A percentile compares a stretch with the other conserved stretches of the same genome.
Evolutionary conservation across 1,140 invertebrate genomes (phyloP).

Genomic region (Agrypnia vestita): DNA sequence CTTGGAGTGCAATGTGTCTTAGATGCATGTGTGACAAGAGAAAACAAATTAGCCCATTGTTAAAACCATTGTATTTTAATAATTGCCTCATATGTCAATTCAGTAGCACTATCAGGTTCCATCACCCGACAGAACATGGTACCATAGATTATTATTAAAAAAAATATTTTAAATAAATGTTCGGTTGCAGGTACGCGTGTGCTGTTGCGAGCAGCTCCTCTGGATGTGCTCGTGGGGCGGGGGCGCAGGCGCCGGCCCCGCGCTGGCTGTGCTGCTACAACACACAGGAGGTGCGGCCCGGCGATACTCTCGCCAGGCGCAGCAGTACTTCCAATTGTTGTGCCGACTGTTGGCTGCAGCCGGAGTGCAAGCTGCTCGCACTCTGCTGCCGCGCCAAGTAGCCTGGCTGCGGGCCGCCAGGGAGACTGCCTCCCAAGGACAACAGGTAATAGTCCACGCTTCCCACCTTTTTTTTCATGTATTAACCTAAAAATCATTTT

Average conservation of each 20-base stretch:
- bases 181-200: constrained; percentile 66
- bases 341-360: constrained; percentile 69
- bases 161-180: no score
- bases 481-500: no score
- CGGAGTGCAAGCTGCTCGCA: constrained; percentile 64
- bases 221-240: constrained; percentile 69
- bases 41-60: no score
- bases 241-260: constrained; percentile 61
- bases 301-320: constrained; percentile 65
- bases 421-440: constrained; percentile 44
- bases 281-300: constrained; percentile 63
- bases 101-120: no score
- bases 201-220: constrained; percentile 69
- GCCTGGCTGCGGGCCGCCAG: constrained; percentile 66
- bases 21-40: no score
- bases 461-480: background rate
- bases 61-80: no score
- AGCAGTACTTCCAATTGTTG: constrained; percentile 70
- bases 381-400: constrained; percentile 61
- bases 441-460: constrained; percentile 43
- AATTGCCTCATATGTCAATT: no score
- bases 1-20: no score
- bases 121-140: no score
- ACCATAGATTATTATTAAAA: no score
- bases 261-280: constrained; percentile 59